Percentiles rank a stretch among this genome's conserved stretches.
Conservation (phyloP, 2,113 vertebrate species). For the Pelecanus crispus region DNA sequence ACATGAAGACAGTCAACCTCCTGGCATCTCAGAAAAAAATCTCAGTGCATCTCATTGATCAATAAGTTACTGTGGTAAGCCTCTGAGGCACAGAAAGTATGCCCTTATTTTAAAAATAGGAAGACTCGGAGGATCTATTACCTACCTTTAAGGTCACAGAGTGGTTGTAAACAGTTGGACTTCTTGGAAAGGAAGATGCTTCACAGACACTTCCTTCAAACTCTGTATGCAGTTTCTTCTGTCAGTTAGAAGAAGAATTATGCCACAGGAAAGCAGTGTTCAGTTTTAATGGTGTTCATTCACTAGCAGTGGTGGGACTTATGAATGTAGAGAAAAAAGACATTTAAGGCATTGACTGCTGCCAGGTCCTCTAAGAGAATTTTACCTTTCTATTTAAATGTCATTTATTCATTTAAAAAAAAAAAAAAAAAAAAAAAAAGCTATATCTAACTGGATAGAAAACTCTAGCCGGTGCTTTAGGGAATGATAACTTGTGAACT, state of each 20-base stretch:
- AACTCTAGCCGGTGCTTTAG: neutral
- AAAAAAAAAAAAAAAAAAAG: too few relatives aligned
- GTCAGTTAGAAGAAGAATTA: neutral
- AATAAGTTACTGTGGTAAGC: neutral
- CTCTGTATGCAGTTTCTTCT: neutral
- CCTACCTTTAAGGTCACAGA: neutral
- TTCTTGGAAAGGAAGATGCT: neutral
- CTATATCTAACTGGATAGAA: constrained; percentile 30
- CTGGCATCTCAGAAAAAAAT: neutral
- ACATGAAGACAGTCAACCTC: neutral
- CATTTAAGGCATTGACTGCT: neutral
- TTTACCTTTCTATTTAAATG: neutral
- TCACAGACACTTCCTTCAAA: neutral
- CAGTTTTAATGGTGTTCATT: neutral
- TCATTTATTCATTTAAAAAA: too few relatives aligned
- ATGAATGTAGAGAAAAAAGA: neutral
- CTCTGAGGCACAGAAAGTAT: neutral
- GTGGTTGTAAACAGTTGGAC: neutral
- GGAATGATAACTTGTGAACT: constrained; percentile 44
- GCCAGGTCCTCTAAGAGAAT: neutral
- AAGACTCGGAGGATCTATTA: neutral
- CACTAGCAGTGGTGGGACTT: neutral
- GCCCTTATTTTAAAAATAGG: neutral
- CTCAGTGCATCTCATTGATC: neutral
- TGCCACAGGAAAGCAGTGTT: neutral